Conservation (phyloP, 1,140 invertebrate genomes). For the Cydia pomonella region DNA sequence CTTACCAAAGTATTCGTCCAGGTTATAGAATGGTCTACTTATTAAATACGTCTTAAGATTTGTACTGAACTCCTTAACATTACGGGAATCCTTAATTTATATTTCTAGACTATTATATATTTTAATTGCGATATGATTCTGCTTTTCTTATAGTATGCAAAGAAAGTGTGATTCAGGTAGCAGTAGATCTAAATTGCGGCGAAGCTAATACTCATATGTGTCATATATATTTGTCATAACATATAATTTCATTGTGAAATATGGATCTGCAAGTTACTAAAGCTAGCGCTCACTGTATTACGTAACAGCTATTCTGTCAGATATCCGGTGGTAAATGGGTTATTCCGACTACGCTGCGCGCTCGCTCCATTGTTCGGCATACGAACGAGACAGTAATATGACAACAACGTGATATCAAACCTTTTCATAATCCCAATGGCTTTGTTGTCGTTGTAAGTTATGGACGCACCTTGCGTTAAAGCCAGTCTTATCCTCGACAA, state of each 20-base stretch:
- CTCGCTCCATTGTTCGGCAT: slow-evolving; percentile 22
- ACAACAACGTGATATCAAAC: slow-evolving; percentile 11
- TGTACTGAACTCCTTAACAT: no score
- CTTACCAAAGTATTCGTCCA: no score
- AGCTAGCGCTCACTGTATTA: background rate
- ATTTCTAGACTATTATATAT: no score
- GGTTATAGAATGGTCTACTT: no score
- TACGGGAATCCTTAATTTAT: no score
- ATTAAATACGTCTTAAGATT: no score
- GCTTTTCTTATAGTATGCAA: no score
- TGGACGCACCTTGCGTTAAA: background rate
- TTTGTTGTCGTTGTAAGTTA: background rate
- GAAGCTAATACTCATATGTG: no score
- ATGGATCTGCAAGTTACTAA: background rate
- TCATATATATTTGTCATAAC: background rate
- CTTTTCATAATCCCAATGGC: slow-evolving; percentile 2
- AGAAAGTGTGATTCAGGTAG: no score
- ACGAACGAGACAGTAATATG: slow-evolving; percentile 11
- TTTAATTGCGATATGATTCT: no score
- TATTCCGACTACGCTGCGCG: background rate
- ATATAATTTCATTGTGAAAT: background rate
- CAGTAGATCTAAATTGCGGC: no score
- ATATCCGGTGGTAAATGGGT: slow-evolving; percentile 19
- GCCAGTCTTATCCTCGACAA: no score
- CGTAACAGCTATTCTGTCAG: slow-evolving; percentile 3